Evolutionary conservation across 2,888 invertebrate genomes (phyloP).

Genomic region (Empis stercorea): DNA sequence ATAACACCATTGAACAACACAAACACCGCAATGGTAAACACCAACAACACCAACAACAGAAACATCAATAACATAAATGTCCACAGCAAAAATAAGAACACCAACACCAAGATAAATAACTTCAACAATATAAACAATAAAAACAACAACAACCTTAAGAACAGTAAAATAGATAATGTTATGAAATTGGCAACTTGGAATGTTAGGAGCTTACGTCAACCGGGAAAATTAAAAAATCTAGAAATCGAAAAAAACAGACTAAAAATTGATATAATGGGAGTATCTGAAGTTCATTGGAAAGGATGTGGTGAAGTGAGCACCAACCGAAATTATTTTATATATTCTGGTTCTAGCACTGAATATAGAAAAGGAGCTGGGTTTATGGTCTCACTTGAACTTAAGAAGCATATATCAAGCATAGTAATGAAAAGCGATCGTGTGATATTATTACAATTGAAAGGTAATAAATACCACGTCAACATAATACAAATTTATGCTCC

Average conservation of each 20-base stretch:
- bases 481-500: slow-evolving; percentile 3
- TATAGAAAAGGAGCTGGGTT: not conserved
- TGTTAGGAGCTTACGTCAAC: not conserved
- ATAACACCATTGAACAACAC: not conserved
- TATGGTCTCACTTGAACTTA: not conserved
- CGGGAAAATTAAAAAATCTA: not conserved
- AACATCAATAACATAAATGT: not conserved
- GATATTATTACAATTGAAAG: not conserved
- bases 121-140: too few species aligned
- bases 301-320: not conserved
- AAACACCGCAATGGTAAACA: not conserved
- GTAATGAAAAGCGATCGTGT: not conserved
- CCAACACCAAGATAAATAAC: too few species aligned
- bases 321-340: not conserved
- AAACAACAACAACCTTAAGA: too few species aligned
- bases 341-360: not conserved
- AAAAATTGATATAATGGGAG: not conserved
- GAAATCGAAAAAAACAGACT: not conserved
- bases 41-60: not conserved
- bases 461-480: not conserved
- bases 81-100: not conserved
- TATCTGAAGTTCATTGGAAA: not conserved
- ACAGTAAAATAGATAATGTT: not conserved
- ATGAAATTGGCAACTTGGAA: not conserved
- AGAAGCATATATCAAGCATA: not conserved